Conservation (phyloP, 2,888 invertebrate species). For the Platycheirus albimanus region DNA sequence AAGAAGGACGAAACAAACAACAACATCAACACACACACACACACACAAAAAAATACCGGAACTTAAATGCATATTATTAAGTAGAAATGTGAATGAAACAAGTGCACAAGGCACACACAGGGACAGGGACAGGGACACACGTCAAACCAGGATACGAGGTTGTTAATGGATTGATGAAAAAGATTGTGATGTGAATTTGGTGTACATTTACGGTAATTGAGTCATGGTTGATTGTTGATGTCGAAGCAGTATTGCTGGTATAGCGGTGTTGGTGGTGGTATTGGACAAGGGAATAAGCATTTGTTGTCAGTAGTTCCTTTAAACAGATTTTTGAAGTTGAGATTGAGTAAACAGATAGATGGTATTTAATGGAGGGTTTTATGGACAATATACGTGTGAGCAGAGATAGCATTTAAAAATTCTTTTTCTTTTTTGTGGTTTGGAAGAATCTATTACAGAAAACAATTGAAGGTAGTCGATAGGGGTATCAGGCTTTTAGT, state of each 20-base stretch:
- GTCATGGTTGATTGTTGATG: constrained; percentile 41
- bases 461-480: too few species aligned
- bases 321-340: not conserved
- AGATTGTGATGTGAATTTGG: constrained; percentile 52
- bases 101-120: too few species aligned
- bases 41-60: constrained; percentile 36
- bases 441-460: too few species aligned
- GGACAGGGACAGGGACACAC: constrained; percentile 46
- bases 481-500: too few species aligned
- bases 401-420: too few species aligned
- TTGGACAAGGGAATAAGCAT: not conserved
- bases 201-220: constrained; percentile 61
- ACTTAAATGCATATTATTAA: constrained; percentile 63
- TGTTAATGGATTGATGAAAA: constrained; percentile 68
- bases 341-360: not conserved
- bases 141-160: constrained; percentile 62
- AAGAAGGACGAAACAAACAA: constrained; percentile 78
- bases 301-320: not conserved
- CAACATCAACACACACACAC: too few species aligned
- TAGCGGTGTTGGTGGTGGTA: not conserved
- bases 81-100: constrained; percentile 63
- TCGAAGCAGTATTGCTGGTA: too few species aligned
- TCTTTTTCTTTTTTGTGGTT: too few species aligned
- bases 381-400: not conserved
- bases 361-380: not conserved